Evolutionary conservation across 2,113 vertebrate species (phyloP).

Genomic region (Campylorhamphus procurvoides): DNA sequence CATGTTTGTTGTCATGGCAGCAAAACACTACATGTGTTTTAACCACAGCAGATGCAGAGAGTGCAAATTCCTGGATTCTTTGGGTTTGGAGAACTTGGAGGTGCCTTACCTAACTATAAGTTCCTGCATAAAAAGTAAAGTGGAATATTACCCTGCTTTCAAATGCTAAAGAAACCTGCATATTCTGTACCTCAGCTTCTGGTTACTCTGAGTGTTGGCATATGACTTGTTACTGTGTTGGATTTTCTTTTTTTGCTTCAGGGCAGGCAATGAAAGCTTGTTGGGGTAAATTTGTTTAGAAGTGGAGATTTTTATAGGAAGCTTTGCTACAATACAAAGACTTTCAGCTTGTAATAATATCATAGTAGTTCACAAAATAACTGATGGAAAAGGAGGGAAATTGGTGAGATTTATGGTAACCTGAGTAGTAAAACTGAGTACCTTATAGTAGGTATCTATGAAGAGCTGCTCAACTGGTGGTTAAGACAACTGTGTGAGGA

Average conservation of each 20-base stretch:
- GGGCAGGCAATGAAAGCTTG: not conserved
- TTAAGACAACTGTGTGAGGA: not conserved
- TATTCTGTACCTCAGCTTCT: not conserved
- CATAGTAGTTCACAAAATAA: not conserved
- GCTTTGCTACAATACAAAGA: not conserved
- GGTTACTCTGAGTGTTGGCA: not conserved
- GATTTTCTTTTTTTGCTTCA: not conserved
- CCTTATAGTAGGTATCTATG: not conserved
- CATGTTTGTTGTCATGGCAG: slow-evolving; percentile 20
- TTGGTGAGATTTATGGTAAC: not conserved
- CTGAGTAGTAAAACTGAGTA: not conserved
- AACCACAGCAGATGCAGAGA: not conserved
- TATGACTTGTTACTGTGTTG: not conserved
- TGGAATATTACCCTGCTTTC: not conserved
- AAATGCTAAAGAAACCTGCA: not conserved
- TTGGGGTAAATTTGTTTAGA: not conserved
- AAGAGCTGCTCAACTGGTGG: not conserved
- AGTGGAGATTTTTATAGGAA: not conserved
- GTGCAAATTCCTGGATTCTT: not conserved
- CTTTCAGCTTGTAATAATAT: not conserved
- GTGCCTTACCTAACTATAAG: not conserved
- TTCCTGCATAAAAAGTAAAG: not conserved
- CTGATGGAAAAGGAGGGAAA: not conserved
- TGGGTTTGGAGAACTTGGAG: not conserved
- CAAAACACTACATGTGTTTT: slow-evolving; percentile 15